These are phyloP conservation scores for Troglohyphantes excavatus DNA, from an alignment of 2,888 invertebrate species.

Conservation along the genomic window DNA sequence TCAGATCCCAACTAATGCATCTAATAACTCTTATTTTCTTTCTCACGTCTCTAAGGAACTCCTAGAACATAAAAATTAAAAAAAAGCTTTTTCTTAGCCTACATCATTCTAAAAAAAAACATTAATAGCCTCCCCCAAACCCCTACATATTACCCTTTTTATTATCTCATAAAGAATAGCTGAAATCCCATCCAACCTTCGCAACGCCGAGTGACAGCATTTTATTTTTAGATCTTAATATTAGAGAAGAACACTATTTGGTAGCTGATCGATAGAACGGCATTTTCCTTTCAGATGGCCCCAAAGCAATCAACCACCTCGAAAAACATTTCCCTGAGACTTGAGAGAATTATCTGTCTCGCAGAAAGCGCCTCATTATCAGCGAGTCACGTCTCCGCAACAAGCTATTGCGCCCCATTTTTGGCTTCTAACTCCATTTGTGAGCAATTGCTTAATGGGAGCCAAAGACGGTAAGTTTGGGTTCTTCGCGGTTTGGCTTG, in stretches of 20 bases:
- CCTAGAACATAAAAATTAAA: too few species aligned
- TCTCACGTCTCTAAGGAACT: too few species aligned
- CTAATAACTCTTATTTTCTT: too few species aligned
- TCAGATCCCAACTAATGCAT: too few species aligned
- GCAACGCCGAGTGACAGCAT: not conserved
- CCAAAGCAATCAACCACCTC: slow-evolving; percentile 23
- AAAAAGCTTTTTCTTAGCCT: too few species aligned
- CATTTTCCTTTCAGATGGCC: slow-evolving; percentile 17
- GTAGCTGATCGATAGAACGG: slow-evolving; percentile 25
- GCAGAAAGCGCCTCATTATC: slow-evolving; percentile 8
- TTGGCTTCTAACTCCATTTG: slow-evolving; percentile 4
- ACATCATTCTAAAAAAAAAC: too few species aligned
- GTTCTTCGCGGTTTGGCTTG: not conserved
- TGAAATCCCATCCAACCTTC: too few species aligned
- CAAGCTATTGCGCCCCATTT: slow-evolving; percentile 27
- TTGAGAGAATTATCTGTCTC: too few species aligned
- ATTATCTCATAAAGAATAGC: slow-evolving; percentile 3
- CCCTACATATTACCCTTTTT: not conserved
- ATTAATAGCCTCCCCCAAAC: too few species aligned
- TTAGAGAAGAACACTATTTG: not conserved
- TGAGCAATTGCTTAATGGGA: slow-evolving; percentile 1
- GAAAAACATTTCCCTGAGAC: too few species aligned
- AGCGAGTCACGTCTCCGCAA: slow-evolving; percentile 42
- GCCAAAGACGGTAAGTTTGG: not conserved
- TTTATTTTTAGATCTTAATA: slow-evolving; percentile 42